phyloP scores from a whole-genome alignment of 2,888 invertebrate species.

The Apotomis betuletana region DNA sequence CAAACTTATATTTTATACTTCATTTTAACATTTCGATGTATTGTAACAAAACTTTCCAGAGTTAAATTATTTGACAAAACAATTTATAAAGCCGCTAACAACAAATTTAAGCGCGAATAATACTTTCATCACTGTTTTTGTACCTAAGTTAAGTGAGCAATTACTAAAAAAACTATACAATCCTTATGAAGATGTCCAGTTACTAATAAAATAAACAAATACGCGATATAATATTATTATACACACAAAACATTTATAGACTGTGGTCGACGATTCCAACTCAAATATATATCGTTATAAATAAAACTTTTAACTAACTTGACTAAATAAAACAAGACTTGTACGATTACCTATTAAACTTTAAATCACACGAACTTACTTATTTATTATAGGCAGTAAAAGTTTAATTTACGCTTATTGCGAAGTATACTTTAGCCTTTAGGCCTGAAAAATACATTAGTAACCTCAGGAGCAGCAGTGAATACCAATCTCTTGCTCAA shows the following conservation, averaged over 20 bases:
- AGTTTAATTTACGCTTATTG: constrained; percentile 1
- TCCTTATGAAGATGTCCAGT: background rate
- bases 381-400: constrained; percentile 27
- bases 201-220: background rate
- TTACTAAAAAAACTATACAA: too few species aligned
- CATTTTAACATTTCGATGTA: background rate
- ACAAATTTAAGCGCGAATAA: background rate
- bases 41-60: background rate
- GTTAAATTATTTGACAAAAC: background rate
- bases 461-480: background rate
- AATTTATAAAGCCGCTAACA: background rate
- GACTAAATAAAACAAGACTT: background rate
- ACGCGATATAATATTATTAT: too few species aligned
- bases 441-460: background rate
- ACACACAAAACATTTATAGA: too few species aligned
- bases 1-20: background rate
- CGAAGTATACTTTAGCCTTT: constrained; percentile 12
- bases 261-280: too few species aligned
- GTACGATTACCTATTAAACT: background rate
- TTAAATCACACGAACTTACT: background rate
- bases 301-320: background rate
- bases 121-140: background rate
- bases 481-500: background rate
- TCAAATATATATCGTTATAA: background rate
- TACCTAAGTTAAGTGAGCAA: background rate